These are phyloP conservation scores for Cyanoliseus patagonus DNA, from an alignment of 2,113 vertebrate species.

Conservation along the genomic window DNA sequence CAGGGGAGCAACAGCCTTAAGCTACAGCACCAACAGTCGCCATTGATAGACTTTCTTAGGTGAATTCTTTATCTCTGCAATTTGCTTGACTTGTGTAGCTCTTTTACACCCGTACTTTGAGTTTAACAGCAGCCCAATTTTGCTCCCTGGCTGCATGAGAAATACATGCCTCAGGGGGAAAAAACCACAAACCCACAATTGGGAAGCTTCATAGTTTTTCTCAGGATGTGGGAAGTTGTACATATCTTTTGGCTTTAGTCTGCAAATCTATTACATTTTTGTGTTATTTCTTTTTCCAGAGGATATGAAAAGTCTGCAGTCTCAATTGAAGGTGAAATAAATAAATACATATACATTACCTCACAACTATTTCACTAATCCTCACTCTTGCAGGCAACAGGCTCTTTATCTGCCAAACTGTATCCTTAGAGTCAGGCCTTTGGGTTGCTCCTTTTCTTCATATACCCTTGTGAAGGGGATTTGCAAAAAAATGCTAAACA, in stretches of 20 bases:
- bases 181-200: neutral
- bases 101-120: neutral
- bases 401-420: neutral
- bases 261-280: neutral
- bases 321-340: neutral
- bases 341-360: neutral
- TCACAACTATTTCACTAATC: neutral
- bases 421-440: neutral
- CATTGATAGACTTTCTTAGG: neutral
- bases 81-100: neutral
- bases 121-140: neutral
- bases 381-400: neutral
- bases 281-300: neutral
- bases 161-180: neutral
- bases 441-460: neutral
- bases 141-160: neutral
- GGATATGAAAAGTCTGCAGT: neutral
- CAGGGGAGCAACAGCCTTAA: neutral
- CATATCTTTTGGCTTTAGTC: neutral
- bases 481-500: neutral
- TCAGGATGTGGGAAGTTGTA: neutral
- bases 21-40: neutral
- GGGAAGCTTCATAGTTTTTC: neutral
- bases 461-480: neutral
- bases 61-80: neutral